Base-by-base conservation (phyloP, 2,113 vertebrate genomes). In the Syngnathoides biaculeatus region DNA sequence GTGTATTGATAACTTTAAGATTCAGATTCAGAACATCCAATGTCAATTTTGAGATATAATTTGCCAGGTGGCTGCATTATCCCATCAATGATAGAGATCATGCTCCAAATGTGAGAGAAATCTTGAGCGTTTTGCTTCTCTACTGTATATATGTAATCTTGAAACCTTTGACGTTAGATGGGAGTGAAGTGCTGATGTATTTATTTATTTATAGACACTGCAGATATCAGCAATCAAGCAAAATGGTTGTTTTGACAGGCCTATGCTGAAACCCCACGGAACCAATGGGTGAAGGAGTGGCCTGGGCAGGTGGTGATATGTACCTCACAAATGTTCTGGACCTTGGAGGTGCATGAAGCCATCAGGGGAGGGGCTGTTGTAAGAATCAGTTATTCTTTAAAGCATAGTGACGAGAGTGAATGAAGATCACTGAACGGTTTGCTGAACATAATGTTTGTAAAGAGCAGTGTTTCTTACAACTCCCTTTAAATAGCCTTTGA, bases 231-330 rank as follows among this genome's bases (percentile, higher is more conserved):
- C 5, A 1, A 59, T 38, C 9, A 59, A n/a, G 30, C 10, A 8
- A 1, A 43, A 17, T 71, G 59, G 17, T 70, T 78, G 35, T 77
- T 13, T 62, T 52, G 19, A 72, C 79, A 99, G 97, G 96, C 93
- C 26, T 98, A 98, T 67, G 90, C 92, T 74, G 90, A 95, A 78
- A 93, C 88, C 30, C 69, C 82, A 64, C 91, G 65, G 15, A 56
- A 56, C 14, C 38, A 56, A 38, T 67, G 65, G 65, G 65, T 67
- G 15, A 42, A 56, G 71, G 89, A 94, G 82, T 98, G 97, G 95
- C 94, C 95, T 27, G 95, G 96, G 17, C 96, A 99, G 83, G 92
- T 97, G 10, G 94, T 98, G 8, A 95, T 98, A 80, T 98, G 94
- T 68, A 93, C 94, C 47, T 99, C 96, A 24, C 95, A 91, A 71